Evolutionary conservation across 1,140 invertebrate genomes (phyloP), one percentile per base, ranked within the genome.

Genomic region (Bombus picipes): DNA sequence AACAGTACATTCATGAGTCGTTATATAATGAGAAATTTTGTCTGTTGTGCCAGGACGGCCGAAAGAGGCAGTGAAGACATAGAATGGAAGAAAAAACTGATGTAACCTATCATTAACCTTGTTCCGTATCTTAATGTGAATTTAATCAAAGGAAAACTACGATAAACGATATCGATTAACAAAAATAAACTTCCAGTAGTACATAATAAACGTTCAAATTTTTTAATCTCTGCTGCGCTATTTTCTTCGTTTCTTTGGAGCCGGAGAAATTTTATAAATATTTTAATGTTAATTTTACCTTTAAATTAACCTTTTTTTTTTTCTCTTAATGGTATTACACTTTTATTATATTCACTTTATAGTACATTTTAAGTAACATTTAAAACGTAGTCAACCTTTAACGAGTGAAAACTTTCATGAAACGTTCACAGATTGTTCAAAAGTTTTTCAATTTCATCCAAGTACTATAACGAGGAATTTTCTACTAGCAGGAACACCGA

Each of bases 11-110:
- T 79, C 77, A 37, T 68, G 66, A 34, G 34, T 70, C 22, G 37
- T 81, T 57, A 71, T 34, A 25, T 59, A 81, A 81, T 47, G 47
- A 57, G 79, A 74, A 82, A 82, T 37, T 74, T 74, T 65, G 25
- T 47, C 37, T 32, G 71, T 47, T 47, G n/a, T 15, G 70, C 25
- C 4, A 6, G 71, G 32, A 75, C 39, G 41, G 71, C 57, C 71
- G 57, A 82, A 75, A 75, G 32, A 47, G 71, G 25, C 81, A 75
- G 71, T 37, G 81, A 66, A 65, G 39, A 77, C 57, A 8, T 25
- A 5, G 5, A 41, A 47, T 47, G 25, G 41, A 75, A 37, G 41
- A n/a, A 37, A 65, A 74, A 65, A 53, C 4, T 25, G 9, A 18
- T 28, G 3, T 10, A 32, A 53, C 1, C 28, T 59, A 39, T 28